These are phyloP conservation scores for Pampusana beccarii DNA, from an alignment of 2,113 vertebrate genomes.

Conservation along the genomic window DNA sequence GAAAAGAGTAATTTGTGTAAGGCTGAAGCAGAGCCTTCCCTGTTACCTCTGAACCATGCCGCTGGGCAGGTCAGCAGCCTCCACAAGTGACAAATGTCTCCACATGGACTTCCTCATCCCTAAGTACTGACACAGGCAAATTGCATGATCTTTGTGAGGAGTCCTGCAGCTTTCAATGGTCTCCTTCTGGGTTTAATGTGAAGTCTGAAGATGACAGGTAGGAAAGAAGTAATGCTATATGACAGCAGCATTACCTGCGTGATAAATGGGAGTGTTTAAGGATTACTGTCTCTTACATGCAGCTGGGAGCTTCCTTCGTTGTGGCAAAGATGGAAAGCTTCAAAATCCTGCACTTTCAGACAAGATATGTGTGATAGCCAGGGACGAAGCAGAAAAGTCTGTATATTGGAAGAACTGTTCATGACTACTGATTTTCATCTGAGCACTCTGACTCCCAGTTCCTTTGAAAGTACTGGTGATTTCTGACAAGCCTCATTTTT, in stretches of 20 bases:
- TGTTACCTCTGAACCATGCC: fast-evolving
- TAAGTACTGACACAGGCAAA: neutral
- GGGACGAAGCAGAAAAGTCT: neutral
- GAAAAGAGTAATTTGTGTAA: neutral
- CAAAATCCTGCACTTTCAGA: neutral
- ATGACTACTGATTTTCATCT: neutral
- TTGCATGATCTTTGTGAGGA: neutral
- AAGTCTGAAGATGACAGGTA: neutral
- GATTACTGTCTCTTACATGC: neutral
- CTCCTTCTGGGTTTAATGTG: neutral
- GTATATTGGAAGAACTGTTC: neutral
- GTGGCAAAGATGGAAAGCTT: neutral
- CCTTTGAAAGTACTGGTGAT: neutral
- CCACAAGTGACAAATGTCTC: neutral
- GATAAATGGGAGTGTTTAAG: neutral
- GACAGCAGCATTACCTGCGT: neutral
- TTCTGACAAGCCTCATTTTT: neutral
- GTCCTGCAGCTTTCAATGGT: neutral
- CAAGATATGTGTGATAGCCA: neutral
- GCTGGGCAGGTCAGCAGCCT: neutral
- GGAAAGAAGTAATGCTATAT: neutral
- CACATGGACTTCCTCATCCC: neutral
- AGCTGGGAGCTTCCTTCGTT: neutral
- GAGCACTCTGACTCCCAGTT: neutral
- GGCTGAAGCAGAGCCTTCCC: neutral